Percentiles rank a stretch among this genome's conserved stretches.
Evolutionary conservation across 2,888 invertebrate genomes (phyloP).

Genomic region (Chirona hameri): DNA sequence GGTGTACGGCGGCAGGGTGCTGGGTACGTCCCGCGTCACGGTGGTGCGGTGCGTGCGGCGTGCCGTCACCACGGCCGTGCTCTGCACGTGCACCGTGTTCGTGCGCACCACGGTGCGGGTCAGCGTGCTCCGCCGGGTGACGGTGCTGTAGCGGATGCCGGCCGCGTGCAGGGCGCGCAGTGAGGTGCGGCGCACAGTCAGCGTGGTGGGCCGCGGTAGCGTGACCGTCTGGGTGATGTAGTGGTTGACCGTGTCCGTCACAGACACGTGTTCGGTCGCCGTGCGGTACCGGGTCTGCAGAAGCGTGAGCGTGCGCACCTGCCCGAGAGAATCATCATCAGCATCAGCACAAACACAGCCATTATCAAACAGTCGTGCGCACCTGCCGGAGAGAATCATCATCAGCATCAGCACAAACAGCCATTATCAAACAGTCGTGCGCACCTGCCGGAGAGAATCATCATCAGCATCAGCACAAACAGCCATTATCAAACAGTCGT

Average conservation of each 20-base stretch:
- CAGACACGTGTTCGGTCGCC: background rate
- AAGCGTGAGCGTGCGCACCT: too few relatives aligned
- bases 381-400: too few relatives aligned
- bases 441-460: too few relatives aligned
- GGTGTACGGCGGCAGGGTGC: background rate
- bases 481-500: too few relatives aligned
- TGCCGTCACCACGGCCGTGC: background rate
- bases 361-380: too few relatives aligned
- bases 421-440: too few relatives aligned
- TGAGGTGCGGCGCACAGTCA: background rate
- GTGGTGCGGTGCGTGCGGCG: background rate
- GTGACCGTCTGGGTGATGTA: background rate
- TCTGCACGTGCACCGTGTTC: background rate
- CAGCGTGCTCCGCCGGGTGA: background rate
- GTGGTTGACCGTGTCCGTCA: constrained; percentile 3
- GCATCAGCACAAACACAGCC: too few relatives aligned
- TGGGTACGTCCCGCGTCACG: background rate
- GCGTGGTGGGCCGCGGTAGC: background rate
- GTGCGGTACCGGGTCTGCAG: background rate
- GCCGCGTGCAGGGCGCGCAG: background rate
- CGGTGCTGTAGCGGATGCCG: background rate
- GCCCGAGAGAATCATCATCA: too few relatives aligned
- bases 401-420: too few relatives aligned
- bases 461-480: too few relatives aligned
- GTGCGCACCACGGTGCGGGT: constrained; percentile 1